Evolutionary conservation across 2,797 vertebrate species (phyloP), one percentile per base, ranked within the genome.

Genomic region (Dicrostonyx torquatus): DNA sequence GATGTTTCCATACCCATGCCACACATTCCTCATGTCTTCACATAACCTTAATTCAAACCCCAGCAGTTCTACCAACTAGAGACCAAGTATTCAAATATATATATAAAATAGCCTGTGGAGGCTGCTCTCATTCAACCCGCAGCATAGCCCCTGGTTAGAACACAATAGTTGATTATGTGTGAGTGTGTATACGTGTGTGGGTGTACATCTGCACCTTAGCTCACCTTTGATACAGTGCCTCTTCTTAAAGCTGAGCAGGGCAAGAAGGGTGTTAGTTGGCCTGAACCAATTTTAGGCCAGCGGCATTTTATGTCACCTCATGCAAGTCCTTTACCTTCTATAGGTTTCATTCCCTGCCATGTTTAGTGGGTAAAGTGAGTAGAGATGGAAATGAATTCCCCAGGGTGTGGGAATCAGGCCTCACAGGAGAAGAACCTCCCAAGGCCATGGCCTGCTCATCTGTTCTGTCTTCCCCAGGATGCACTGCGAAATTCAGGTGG

Each of bases 401-500:
- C 6, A 6, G 18, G 53, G 18, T 0, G 0, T 50, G 31, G 76
- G 68, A 72, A 89, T 77, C 53, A 31, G 80, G 45, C 18, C 45
- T 82, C 17, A 7, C 3, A 11, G 60, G 40, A 22, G 0, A 4
- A 31, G 87, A 84, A 18, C 40, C 26, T 26, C 34, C 24, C 20
- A 22, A 34, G 2, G 11, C 43, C 34, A 34, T 0, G 2, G 89
- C 1, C 55, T 0, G 5, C 24, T 80, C 48, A 89, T 24, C 0
- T 4, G 0, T 1, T n/a, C 22, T 7, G 26, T 45, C 34, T 87
- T 95, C 18, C 26, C 1, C 87, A 99, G 99, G 99, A 99, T 0
- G 99, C 99, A 0, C 95, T 99, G 96, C 98, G 99, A 93, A 98
- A 98, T 97, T 99, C 99, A 0, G 99, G 99, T 91, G 99, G 98